Evolutionary conservation across 2,797 vertebrate genomes (phyloP).

Genomic region (Simalia tracyae): DNA sequence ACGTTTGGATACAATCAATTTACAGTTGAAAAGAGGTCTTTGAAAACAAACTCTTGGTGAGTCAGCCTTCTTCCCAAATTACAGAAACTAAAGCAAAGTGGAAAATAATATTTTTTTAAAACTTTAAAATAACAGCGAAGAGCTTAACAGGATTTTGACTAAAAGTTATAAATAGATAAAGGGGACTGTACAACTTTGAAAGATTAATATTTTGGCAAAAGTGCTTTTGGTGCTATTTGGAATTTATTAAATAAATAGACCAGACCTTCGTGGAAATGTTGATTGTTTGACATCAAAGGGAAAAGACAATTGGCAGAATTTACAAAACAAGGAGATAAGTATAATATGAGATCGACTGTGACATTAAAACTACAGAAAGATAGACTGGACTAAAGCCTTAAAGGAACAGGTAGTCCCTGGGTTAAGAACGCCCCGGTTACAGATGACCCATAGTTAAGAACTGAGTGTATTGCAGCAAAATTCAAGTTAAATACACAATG

Average conservation of each 20-base stretch:
- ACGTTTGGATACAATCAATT: background rate
- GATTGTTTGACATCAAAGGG: background rate
- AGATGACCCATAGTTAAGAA: no score
- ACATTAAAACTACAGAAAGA: background rate
- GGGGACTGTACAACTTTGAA: background rate
- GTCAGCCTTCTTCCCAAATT: background rate
- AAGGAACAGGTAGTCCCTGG: no score
- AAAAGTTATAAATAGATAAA: background rate
- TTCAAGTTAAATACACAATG: no score
- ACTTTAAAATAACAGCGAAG: background rate
- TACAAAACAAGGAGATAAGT: background rate
- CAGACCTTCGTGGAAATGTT: background rate
- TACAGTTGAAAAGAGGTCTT: background rate
- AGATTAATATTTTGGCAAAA: background rate
- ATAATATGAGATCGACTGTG: no score
- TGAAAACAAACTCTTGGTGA: background rate
- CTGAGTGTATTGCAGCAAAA: no score
- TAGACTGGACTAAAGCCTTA: background rate
- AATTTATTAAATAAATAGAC: background rate
- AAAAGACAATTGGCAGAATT: background rate
- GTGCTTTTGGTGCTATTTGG: background rate
- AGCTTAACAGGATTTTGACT: background rate
- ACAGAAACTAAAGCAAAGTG: background rate
- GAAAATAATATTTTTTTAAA: background rate
- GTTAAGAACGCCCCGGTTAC: no score